Conservation (phyloP, 2,888 invertebrate species). For the Sminthurides aquaticus region DNA sequence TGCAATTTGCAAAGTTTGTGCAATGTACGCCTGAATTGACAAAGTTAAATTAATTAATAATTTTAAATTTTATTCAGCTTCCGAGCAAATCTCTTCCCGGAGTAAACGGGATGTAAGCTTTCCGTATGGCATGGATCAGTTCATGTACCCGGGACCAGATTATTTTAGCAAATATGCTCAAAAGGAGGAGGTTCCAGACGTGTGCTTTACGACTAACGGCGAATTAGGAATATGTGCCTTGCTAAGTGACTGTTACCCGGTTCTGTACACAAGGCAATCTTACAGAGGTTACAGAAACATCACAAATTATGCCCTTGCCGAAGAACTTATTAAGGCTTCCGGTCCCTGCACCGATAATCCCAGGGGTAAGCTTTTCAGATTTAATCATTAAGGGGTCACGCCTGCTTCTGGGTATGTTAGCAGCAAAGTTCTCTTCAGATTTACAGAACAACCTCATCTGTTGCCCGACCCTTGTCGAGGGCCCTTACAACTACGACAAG, state of each 20-base stretch:
- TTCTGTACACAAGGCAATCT: slow-evolving; percentile 28
- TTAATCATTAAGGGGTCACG: not conserved
- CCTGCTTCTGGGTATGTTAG: not conserved
- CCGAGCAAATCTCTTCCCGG: too few relatives aligned
- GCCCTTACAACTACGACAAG: not conserved
- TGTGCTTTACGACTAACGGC: slow-evolving; percentile 24
- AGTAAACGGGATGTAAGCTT: too few relatives aligned
- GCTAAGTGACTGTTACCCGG: slow-evolving; percentile 38
- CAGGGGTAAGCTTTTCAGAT: not conserved
- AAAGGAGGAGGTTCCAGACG: not conserved
- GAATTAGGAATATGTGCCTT: slow-evolving; percentile 31
- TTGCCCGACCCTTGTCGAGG: slow-evolving; percentile 2
- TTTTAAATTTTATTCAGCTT: too few relatives aligned
- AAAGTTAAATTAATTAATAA: too few relatives aligned
- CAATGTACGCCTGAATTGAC: too few relatives aligned
- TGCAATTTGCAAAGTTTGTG: too few relatives aligned
- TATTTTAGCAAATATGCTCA: too few relatives aligned
- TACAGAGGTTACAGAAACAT: slow-evolving; percentile 12
- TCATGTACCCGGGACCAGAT: too few relatives aligned
- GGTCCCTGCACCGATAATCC: slow-evolving; percentile 28
- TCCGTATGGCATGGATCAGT: too few relatives aligned
- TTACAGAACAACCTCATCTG: slow-evolving; percentile 14
- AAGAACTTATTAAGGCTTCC: slow-evolving; percentile 25
- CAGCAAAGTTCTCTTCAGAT: slow-evolving; percentile 6
- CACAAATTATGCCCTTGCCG: slow-evolving; percentile 25